Evolutionary conservation across 2,797 vertebrate species (phyloP).

Genomic region (Phataginus tricuspis): DNA sequence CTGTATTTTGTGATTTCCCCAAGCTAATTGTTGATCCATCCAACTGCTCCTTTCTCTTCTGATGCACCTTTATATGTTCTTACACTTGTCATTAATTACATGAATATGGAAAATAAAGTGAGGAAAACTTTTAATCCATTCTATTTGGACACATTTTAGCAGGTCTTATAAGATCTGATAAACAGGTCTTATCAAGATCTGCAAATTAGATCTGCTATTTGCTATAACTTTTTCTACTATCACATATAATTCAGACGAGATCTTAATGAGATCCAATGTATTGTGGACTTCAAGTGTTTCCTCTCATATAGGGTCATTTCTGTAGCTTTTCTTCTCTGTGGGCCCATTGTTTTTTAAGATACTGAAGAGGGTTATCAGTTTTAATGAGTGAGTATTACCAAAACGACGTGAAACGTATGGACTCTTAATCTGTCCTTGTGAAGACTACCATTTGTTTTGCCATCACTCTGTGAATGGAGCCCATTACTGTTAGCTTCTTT

Average conservation of each 20-base stretch:
- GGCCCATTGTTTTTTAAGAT: not conserved
- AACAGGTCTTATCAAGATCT: not conserved
- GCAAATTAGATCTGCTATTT: not conserved
- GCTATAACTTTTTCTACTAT: not conserved
- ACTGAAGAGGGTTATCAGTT: not conserved
- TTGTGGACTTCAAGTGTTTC: not conserved
- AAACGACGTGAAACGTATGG: no score
- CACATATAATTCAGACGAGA: not conserved
- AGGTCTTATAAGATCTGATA: not conserved
- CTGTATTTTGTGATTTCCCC: conserved; percentile 11
- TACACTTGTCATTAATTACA: not conserved
- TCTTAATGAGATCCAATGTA: not conserved
- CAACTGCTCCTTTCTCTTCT: not conserved
- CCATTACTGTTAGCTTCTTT: not conserved
- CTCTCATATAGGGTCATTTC: not conserved
- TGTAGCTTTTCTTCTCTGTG: not conserved
- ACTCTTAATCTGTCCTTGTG: not conserved
- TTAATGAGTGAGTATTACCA: not conserved
- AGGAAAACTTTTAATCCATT: not conserved
- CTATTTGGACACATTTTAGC: not conserved
- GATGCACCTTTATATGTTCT: not conserved
- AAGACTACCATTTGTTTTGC: not conserved
- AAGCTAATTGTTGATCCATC: not conserved
- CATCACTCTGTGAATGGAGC: not conserved
- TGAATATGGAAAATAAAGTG: not conserved